Percentiles rank a stretch among this genome's conserved stretches.
phyloP scores from a whole-genome alignment of 2,888 invertebrate species.

The Megaustenia siamemsis region DNA sequence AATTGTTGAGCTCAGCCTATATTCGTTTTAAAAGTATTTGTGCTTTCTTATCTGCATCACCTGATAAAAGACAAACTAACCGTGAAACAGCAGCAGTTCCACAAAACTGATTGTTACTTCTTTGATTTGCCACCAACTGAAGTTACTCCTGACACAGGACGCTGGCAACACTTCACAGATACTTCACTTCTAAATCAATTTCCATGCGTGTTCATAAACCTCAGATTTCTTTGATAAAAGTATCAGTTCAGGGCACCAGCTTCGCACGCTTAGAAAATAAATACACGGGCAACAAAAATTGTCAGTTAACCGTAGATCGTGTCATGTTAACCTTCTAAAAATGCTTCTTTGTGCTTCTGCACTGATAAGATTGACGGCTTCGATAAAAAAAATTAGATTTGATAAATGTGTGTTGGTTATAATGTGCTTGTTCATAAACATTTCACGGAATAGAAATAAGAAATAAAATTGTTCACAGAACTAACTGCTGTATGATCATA shows the following conservation, averaged over 20 bases:
- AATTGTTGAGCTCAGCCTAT: no score
- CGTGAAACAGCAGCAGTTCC: no score
- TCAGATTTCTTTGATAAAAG: not conserved
- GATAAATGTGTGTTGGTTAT: no score
- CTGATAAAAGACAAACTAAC: no score
- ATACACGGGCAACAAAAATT: not conserved
- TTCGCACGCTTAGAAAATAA: constrained; percentile 1
- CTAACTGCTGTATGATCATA: no score
- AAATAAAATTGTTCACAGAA: no score
- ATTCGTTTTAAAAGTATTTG: no score
- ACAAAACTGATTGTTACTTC: not conserved
- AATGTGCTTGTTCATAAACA: no score
- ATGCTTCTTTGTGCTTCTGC: not conserved
- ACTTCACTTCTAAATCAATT: not conserved
- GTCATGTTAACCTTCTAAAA: not conserved
- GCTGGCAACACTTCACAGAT: not conserved
- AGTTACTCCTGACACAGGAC: not conserved
- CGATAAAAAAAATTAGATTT: no score
- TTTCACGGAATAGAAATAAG: no score
- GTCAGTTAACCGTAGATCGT: not conserved
- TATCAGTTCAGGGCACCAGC: not conserved
- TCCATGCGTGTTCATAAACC: not conserved
- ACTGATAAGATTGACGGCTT: not conserved
- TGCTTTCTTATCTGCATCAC: no score
- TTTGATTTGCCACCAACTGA: not conserved